These are phyloP conservation scores for Trichechus manatus DNA, from an alignment of 2,113 vertebrate species.

Conservation along the genomic window DNA sequence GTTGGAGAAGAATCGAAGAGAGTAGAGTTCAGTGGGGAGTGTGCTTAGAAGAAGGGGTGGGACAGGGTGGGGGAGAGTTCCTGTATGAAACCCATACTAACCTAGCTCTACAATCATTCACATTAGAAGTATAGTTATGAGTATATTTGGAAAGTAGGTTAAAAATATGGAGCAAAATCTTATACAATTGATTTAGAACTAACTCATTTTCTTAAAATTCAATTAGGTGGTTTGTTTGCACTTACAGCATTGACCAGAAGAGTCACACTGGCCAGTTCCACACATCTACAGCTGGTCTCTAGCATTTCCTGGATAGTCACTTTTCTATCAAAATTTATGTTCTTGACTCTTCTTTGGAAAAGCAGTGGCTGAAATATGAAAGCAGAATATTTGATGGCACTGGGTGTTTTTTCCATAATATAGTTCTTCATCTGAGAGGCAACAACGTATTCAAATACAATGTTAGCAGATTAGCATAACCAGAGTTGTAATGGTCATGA, in stretches of 20 bases:
- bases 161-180: constrained; percentile 19
- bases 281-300: not conserved
- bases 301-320: constrained; percentile 47
- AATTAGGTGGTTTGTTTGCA: not conserved
- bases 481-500: constrained; percentile 61
- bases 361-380: constrained; percentile 33
- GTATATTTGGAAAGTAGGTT: not conserved
- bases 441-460: constrained; percentile 61
- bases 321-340: constrained; percentile 69
- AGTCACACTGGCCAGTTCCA: not conserved
- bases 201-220: not conserved
- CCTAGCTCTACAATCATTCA: not conserved
- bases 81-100: not conserved
- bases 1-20: not conserved
- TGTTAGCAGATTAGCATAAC: constrained; percentile 72
- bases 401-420: constrained; percentile 22
- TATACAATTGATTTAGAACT: not conserved
- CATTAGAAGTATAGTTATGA: not conserved
- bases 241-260: not conserved
- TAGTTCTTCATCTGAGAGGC: constrained; percentile 15
- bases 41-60: not conserved
- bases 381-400: constrained; percentile 39
- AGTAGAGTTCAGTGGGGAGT: not conserved
- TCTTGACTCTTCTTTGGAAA: constrained; percentile 70
- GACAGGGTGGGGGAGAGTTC: not conserved